Conservation (phyloP, 2,113 vertebrate species). For the Melanotaenia duboulayi region DNA sequence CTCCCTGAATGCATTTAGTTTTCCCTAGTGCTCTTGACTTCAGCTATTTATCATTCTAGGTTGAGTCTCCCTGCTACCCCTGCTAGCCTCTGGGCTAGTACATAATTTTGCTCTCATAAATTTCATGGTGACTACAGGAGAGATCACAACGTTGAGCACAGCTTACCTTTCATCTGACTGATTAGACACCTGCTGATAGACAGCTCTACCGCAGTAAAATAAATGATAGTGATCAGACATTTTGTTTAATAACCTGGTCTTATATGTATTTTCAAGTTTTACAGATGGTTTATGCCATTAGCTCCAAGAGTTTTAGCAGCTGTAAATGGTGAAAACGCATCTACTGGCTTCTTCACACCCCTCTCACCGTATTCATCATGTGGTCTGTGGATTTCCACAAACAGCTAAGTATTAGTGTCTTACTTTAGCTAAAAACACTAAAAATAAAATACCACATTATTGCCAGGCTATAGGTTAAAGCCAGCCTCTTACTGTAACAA, state of each 20-base stretch:
- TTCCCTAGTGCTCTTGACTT: neutral
- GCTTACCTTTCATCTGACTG: neutral
- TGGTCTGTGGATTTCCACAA: too few species aligned
- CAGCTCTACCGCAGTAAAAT: neutral
- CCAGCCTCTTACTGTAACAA: too few species aligned
- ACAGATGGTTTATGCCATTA: neutral
- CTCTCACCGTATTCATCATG: too few species aligned
- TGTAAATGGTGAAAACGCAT: neutral
- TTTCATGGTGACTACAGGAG: conserved; percentile 8
- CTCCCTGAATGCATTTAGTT: neutral
- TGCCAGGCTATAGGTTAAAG: too few species aligned
- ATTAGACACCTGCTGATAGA: conserved; percentile 8
- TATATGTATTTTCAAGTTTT: neutral
- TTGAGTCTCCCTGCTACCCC: neutral
- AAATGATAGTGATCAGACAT: neutral
- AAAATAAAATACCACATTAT: too few species aligned
- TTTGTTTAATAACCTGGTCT: conserved; percentile 14
- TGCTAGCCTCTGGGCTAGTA: conserved; percentile 4
- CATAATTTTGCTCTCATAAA: conserved; percentile 26
- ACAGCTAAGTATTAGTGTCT: too few species aligned
- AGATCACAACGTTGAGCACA: neutral
- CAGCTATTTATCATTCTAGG: neutral
- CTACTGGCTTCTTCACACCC: too few species aligned
- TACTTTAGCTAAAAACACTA: too few species aligned
- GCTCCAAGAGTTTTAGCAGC: neutral